Conservation (phyloP, 2,113 vertebrate species). For the Eptatretus burgeri region DNA sequence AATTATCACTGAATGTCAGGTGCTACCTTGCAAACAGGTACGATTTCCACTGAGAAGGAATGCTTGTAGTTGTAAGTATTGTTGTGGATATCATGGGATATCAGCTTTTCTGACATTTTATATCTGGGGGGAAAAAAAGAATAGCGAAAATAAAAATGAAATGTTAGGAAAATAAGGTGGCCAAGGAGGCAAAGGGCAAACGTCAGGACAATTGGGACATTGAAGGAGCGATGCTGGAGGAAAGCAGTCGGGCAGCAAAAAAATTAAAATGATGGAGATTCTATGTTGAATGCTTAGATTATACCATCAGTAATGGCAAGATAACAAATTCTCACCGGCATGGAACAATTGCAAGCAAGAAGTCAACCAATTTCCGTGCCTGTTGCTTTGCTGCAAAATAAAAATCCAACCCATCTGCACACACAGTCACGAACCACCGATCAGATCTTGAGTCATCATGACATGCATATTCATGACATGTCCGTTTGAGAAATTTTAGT, state of each 20-base stretch:
- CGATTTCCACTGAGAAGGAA: conserved; percentile 81
- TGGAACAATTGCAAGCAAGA: conserved; percentile 67
- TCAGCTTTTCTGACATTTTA: conserved; percentile 66
- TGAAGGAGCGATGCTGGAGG: conserved; percentile 7
- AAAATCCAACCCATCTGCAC: conserved; percentile 74
- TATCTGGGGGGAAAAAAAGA: conserved; percentile 19
- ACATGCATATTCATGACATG: no score
- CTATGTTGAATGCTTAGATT: background rate
- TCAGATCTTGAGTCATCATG: no score
- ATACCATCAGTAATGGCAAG: no score
- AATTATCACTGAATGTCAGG: no score
- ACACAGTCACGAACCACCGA: conserved; percentile 5
- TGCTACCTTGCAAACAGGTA: conserved; percentile 71
- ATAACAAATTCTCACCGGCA: conserved; percentile 32
- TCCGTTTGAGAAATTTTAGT: no score
- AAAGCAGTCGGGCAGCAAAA: background rate
- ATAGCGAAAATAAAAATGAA: conserved; percentile 5
- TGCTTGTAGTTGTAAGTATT: conserved; percentile 92
- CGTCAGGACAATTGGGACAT: background rate
- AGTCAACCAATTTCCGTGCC: conserved; percentile 84
- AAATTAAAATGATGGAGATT: background rate
- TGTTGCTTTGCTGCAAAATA: conserved; percentile 76
- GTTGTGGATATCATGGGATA: conserved; percentile 75
- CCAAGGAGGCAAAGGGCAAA: background rate
- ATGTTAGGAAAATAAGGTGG: conserved; percentile 8